Evolutionary conservation across 2,113 vertebrate genomes (phyloP).

Genomic region (Pholis gunnellus): DNA sequence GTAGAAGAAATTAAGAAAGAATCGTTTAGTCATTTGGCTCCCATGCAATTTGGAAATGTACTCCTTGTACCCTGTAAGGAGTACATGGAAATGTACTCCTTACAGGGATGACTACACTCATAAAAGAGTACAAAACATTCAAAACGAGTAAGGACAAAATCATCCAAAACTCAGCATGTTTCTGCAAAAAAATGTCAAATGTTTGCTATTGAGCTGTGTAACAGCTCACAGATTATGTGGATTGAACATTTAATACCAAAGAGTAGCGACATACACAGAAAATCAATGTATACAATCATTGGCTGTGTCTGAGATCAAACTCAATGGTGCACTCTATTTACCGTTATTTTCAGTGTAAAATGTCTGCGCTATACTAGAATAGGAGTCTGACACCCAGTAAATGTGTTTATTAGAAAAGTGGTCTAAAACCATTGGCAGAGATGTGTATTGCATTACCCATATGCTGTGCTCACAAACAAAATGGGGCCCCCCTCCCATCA

Average conservation of each 20-base stretch:
- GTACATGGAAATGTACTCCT: neutral
- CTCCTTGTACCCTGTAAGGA: too few species aligned
- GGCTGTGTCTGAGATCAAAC: neutral
- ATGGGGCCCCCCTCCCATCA: neutral
- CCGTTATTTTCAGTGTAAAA: neutral
- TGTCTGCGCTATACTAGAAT: neutral
- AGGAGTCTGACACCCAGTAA: neutral
- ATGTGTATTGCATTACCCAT: neutral
- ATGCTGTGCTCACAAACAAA: neutral
- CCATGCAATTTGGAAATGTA: neutral
- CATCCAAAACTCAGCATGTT: neutral
- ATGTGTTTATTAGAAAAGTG: too few species aligned
- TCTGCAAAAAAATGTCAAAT: neutral
- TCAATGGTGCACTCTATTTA: neutral
- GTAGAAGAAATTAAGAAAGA: neutral
- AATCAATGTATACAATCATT: conserved; percentile 1
- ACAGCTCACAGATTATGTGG: conserved; percentile 1
- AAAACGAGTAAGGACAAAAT: neutral
- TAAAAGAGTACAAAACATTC: neutral
- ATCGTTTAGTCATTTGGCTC: neutral
- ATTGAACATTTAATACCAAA: conserved; percentile 7
- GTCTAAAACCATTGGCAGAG: neutral
- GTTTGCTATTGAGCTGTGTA: neutral
- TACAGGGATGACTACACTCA: neutral
- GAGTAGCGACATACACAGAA: conserved; percentile 13